Conservation (phyloP, 1,140 invertebrate genomes). For the Brachionus asplanchnoidis region DNA sequence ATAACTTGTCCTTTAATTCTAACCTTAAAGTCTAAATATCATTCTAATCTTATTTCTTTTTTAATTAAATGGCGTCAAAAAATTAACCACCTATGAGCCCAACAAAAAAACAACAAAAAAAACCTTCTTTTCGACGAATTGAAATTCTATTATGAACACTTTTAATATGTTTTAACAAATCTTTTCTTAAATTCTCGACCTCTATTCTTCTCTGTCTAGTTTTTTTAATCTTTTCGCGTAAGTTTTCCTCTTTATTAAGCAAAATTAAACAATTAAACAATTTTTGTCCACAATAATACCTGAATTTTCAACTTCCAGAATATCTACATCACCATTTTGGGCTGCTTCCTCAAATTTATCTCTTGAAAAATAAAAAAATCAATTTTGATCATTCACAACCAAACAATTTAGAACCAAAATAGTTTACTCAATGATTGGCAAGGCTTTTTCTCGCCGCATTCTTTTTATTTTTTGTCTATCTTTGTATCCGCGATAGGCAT, state of each 20-base stretch:
- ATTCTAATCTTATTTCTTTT: neutral
- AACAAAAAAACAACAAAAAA: neutral
- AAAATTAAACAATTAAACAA: neutral
- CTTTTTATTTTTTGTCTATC: neutral
- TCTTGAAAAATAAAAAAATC: neutral
- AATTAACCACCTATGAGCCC: neutral
- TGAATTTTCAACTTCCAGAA: slow-evolving; percentile 11
- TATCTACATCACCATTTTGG: neutral
- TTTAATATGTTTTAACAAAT: slow-evolving; percentile 38
- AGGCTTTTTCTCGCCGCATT: neutral
- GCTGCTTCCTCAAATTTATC: neutral
- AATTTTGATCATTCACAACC: neutral
- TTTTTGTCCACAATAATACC: neutral
- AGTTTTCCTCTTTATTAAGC: neutral
- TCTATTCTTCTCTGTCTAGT: slow-evolving; percentile 19
- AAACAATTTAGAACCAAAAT: neutral
- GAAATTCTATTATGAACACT: slow-evolving; percentile 14
- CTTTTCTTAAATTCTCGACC: slow-evolving; percentile 8
- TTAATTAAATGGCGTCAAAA: neutral
- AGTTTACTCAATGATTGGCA: neutral
- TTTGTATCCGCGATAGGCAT: neutral
- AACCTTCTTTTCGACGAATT: slow-evolving; percentile 39
- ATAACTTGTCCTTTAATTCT: no score
- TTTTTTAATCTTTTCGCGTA: slow-evolving; percentile 30
- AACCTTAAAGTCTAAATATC: neutral